Conservation (phyloP, 2,888 invertebrate species). For the Protophormia terraenovae region DNA sequence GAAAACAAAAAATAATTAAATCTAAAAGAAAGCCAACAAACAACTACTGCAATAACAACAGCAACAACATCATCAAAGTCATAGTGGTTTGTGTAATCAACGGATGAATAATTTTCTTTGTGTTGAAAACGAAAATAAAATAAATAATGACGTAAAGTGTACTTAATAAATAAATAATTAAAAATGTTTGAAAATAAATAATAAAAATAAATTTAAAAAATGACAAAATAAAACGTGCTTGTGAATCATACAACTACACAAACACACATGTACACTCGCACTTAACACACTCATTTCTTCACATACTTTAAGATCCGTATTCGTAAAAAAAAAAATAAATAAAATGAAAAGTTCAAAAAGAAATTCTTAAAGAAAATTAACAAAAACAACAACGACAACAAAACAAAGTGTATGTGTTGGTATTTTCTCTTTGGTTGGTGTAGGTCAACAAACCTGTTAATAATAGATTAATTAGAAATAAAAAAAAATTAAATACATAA, state of each 20-base stretch:
- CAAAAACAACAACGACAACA: slow-evolving; percentile 30
- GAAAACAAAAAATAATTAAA: background rate
- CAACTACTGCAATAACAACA: slow-evolving; percentile 6
- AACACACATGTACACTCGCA: background rate
- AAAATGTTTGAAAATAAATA: slow-evolving; percentile 2
- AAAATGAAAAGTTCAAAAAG: slow-evolving; percentile 40
- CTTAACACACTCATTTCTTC: too few species aligned
- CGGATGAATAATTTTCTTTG: slow-evolving; percentile 30
- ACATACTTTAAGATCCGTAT: too few species aligned
- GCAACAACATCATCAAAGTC: slow-evolving; percentile 17
- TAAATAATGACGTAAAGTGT: slow-evolving; percentile 43
- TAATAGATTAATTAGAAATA: slow-evolving; percentile 22
- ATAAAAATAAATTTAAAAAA: slow-evolving; percentile 2
- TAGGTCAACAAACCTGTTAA: slow-evolving; percentile 65
- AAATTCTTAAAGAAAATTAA: slow-evolving; percentile 36
- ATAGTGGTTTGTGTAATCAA: slow-evolving; percentile 47
- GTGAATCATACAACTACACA: slow-evolving; percentile 41
- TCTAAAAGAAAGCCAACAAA: slow-evolving; percentile 14
- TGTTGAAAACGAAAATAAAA: background rate
- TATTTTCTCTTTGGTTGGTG: slow-evolving; percentile 58
- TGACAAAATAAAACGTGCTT: slow-evolving; percentile 43
- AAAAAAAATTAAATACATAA: background rate
- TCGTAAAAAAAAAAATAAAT: too few species aligned
- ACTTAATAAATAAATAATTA: slow-evolving; percentile 3
- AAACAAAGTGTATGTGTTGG: slow-evolving; percentile 4